Evolutionary conservation across 2,797 vertebrate genomes (phyloP).

Genomic region (Ibycter americanus): DNA sequence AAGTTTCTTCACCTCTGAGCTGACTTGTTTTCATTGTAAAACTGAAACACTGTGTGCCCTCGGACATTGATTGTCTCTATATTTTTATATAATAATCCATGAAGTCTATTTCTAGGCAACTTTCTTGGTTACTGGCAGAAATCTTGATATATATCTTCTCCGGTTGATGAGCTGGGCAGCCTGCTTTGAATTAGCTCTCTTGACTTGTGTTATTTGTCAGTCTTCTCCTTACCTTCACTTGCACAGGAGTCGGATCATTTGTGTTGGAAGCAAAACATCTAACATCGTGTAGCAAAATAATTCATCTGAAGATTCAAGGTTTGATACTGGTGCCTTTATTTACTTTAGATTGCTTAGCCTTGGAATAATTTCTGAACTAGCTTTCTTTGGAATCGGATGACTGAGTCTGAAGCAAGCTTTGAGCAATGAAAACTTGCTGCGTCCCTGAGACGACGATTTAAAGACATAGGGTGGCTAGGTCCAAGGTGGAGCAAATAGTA

Average conservation of each 20-base stretch:
- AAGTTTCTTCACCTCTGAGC: not conserved
- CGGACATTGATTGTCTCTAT: not conserved
- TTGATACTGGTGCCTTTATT: not conserved
- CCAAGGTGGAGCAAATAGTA: not conserved
- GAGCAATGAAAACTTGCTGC: not conserved
- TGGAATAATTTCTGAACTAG: not conserved
- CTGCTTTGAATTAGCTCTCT: not conserved
- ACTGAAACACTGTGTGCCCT: not conserved
- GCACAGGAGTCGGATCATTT: not conserved
- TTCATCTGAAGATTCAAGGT: not conserved
- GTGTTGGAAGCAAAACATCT: not conserved
- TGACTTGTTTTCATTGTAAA: not conserved
- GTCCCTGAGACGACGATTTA: not conserved
- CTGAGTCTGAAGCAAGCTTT: not conserved
- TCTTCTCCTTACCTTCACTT: not conserved
- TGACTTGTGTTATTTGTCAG: not conserved
- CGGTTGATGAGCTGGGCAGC: not conserved
- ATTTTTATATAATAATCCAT: not conserved
- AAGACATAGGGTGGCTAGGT: not conserved
- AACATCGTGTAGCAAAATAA: not conserved
- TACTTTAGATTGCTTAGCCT: not conserved
- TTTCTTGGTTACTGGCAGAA: not conserved
- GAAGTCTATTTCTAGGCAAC: not conserved
- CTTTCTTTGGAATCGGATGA: not conserved
- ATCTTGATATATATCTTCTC: not conserved